Evolutionary conservation across 2,113 vertebrate genomes (phyloP), one percentile per base, ranked within the genome.

Genomic region (Sphaerodactylus townsendi): DNA sequence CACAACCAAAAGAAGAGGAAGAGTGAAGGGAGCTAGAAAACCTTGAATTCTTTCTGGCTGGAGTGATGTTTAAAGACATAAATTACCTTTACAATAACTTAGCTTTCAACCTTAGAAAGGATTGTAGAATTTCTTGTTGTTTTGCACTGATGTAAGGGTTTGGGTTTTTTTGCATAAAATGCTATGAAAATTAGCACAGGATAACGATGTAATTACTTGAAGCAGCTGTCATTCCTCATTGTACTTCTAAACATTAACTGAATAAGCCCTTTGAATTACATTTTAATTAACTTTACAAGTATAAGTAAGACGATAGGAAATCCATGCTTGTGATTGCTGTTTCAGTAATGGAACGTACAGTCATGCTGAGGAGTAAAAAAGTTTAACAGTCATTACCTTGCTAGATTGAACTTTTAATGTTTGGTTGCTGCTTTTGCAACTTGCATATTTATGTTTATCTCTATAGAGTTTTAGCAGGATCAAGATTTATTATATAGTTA

Each of bases 21-120:
- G 59, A 62, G 59, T 2, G 25, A 62, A 28, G 25, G 59, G 7
- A 62, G 59, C 21, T 62, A 62, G 59, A 62, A 75, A 44, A 87
- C 89, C 92, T 93, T 88, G 86, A 92, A 92, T 77, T 11, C 17
- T 68, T 90, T 87, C 84, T 82, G 92, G 82, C 68, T 87, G 81
- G 81, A 79, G 71, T 91, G 92, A 91, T 83, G 79, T 86, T 85
- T 80, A 64, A 92, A 93, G 77, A 86, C 84, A 84, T 82, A 84
- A 77, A 92, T 92, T 66, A 82, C 82, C 74, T 79, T 41, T 82
- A 53, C 85, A 89, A 76, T 86, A 74, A 30, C 28, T 62, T 69
- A 83, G 84, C 90, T 89, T 72, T 93, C 90, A 90, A 83, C 44
- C 0, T 91, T 77, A 69, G 77, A 88, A 87, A 77, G 59, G 46